phyloP scores from a whole-genome alignment of 2,888 invertebrate genomes.

The Dromius quadrimaculatus region DNA sequence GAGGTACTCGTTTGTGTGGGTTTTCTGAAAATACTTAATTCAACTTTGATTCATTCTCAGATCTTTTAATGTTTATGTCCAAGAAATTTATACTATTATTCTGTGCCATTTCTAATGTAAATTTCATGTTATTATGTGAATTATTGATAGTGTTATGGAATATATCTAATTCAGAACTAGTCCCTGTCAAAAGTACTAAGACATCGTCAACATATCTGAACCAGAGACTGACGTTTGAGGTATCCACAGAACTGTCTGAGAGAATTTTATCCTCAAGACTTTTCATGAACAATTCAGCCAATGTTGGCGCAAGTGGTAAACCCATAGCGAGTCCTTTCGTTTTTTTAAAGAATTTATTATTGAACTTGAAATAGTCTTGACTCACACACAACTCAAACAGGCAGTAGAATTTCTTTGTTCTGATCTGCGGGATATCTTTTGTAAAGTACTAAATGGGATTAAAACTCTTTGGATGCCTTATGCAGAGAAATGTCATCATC shows the following conservation, averaged over 20 bases:
- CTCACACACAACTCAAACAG: neutral
- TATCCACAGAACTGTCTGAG: neutral
- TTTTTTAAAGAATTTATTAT: neutral
- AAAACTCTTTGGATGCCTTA: no score
- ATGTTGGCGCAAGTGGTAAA: neutral
- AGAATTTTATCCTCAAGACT: neutral
- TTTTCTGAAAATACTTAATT: neutral
- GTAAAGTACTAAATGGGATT: no score
- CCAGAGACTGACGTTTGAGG: neutral
- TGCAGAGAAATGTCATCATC: no score
- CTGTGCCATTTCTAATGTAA: neutral
- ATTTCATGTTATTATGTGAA: neutral
- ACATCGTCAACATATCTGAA: neutral
- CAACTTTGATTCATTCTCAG: neutral
- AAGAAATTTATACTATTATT: conserved; percentile 1
- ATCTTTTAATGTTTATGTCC: neutral
- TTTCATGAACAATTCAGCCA: neutral
- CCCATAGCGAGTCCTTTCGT: neutral
- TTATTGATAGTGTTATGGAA: neutral
- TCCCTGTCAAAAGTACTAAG: conserved; percentile 2
- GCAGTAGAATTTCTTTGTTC: neutral
- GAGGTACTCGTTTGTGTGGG: neutral
- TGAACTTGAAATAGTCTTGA: neutral
- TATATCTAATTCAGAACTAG: neutral
- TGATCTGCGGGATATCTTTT: no score